Base-by-base conservation (phyloP, 2,113 vertebrate genomes). In the Gymnobelideus leadbeateri region DNA sequence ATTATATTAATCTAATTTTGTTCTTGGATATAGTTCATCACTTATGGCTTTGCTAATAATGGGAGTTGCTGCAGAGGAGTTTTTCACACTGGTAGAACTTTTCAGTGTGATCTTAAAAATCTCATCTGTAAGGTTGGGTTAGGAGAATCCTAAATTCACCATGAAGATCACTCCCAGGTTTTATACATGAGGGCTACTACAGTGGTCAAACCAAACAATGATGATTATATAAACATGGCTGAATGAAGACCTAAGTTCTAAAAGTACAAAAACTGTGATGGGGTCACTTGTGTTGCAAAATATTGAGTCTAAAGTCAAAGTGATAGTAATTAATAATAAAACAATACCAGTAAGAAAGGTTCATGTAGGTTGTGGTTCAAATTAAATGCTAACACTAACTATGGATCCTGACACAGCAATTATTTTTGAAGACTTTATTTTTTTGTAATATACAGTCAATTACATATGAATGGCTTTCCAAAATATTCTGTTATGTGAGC, bases 131-230 rank as follows among this genome's bases (percentile, higher is more conserved):
- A 47, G 16, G 92, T 0, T 92, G 89, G 92, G 47, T 24, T 92
- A 96, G 51, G 37, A 95, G 14, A 96, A 95, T 51, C 52, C 26
- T 93, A 94, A 91, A 47, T 93, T 93, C 91, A 43, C 49, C 31
- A 89, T 91, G 95, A 96, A 92, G 57, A 91, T 77, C 51, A 77
- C 31, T 84, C n/a, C 8, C 47, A 84, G 68, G 19, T 89, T 10
- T 89, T 94, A 94, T 14, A 24, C 24, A 94, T 61, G 19, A 52
- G 46, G 93, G 10, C 91, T 96, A 94, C 51, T 77, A 91, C 2
- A 92, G 9, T 24, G 68, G 49, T 93, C 46, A 12, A 50, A 24
- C 46, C 90, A 96, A 96, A 96, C 92, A 96, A 84, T 7, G 21
- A 52, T n/a, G 43, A 92, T 93, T 94, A 95, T 89, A 10, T 93